These are phyloP conservation scores for Psilopsiagon aurifrons DNA, from an alignment of 2,113 vertebrate species.

Conservation along the genomic window DNA sequence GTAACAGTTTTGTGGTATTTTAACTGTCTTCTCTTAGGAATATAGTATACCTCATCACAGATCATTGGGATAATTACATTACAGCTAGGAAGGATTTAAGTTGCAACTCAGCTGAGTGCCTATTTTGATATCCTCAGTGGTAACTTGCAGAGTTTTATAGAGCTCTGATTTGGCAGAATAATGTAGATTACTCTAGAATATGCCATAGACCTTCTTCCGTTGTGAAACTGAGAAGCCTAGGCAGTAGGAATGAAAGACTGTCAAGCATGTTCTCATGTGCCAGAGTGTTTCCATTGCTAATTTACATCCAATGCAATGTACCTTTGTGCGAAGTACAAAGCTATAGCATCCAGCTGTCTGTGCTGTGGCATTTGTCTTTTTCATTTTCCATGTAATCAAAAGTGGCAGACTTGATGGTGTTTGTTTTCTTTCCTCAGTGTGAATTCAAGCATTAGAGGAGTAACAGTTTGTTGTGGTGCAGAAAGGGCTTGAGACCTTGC, in stretches of 20 bases:
- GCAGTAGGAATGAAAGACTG: neutral
- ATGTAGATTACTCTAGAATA: neutral
- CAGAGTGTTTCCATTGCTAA: neutral
- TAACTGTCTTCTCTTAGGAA: neutral
- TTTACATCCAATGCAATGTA: neutral
- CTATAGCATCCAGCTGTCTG: neutral
- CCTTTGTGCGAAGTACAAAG: neutral
- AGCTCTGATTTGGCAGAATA: neutral
- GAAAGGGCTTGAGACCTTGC: constrained; percentile 49
- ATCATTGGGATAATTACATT: neutral
- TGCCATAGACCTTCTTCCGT: neutral
- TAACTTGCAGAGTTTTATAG: neutral
- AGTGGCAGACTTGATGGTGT: constrained; percentile 3
- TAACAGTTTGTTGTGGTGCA: constrained; percentile 21
- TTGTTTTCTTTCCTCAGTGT: constrained; percentile 21
- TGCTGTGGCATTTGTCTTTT: neutral
- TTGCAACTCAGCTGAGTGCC: neutral
- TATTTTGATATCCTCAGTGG: neutral
- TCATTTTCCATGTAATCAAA: constrained; percentile 24
- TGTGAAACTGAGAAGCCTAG: neutral
- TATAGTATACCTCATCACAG: neutral
- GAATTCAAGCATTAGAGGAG: neutral
- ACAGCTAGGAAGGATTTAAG: neutral
- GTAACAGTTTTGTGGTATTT: neutral
- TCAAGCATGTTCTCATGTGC: neutral